Evolutionary conservation across 1,140 invertebrate species (phyloP), one percentile per base, ranked within the genome.

Genomic region (Sinonovacula constricta): DNA sequence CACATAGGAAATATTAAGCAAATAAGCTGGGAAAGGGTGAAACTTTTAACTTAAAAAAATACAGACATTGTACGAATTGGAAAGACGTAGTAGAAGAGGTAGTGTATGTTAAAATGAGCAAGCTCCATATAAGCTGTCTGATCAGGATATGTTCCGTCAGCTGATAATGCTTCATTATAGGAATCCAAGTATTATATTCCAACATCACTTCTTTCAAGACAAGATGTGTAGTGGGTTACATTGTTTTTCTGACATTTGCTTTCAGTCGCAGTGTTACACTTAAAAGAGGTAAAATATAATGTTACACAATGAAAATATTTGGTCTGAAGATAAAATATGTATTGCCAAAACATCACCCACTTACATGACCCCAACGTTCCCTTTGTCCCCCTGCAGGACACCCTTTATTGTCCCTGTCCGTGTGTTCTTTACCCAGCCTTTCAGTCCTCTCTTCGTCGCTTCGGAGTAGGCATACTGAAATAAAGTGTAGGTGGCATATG

Each of bases 381-480:
- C 18, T 36, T 63, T 75, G 51, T 75, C 39, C n/a, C 72, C 72
- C 24, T 76, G 72, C 15, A 76, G 24, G 15, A 59, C 62, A 0
- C 72, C 72, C 49, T 33, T 67, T 2, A 76, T 49, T 0, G 60
- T 45, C 12, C 62, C 72, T 4, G 26, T 76, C 33, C 51, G 26
- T 28, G 72, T 76, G 34, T 76, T 76, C 49, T 67, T 76, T 31
- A 76, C 63, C 63, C 62, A 76, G 30, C 72, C 72, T 34, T 7
- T 57, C 10, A 76, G 59, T 39, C 72, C 62, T 22, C 63, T 14
- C 30, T 67, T 76, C 15, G 30, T 67, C 30, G 72, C 72, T 18
- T 59, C 63, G 28, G 57, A 31, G 18, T 66, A 33, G 2, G 63
- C 53, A 39, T 76, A 76, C 72, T 76, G 63, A 36, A 76, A 76